These are phyloP conservation scores for Aptenodytes patagonicus DNA, from an alignment of 2,113 vertebrate genomes.

Conservation along the genomic window DNA sequence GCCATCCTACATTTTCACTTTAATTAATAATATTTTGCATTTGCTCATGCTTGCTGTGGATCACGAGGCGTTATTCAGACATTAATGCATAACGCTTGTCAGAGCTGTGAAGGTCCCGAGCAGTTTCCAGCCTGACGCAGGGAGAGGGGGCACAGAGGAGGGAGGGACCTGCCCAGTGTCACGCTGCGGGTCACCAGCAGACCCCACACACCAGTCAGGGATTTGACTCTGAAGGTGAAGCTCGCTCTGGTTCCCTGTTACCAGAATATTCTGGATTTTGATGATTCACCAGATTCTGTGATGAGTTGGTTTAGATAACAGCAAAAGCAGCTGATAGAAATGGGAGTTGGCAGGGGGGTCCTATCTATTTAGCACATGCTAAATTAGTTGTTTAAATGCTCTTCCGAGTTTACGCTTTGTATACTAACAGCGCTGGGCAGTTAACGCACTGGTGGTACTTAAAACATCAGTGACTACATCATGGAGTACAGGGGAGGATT, in stretches of 20 bases:
- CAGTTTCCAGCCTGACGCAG: background rate
- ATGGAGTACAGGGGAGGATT: background rate
- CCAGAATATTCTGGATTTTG: background rate
- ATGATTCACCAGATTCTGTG: background rate
- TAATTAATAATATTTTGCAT: conserved; percentile 40
- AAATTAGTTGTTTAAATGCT: background rate
- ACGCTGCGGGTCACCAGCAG: background rate
- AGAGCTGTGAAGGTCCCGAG: background rate
- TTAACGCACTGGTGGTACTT: background rate
- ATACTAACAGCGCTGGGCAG: background rate
- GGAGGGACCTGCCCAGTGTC: background rate
- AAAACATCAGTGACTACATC: background rate
- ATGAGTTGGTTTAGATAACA: background rate
- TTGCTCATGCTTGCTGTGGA: background rate
- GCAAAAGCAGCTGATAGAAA: background rate
- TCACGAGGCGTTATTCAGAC: background rate
- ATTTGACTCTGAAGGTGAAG: background rate
- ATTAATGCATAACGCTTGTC: background rate
- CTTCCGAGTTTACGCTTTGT: background rate
- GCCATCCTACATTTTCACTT: conserved; percentile 6
- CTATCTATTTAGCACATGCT: background rate
- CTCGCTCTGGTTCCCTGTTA: background rate
- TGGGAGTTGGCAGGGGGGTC: background rate
- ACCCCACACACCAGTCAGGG: background rate
- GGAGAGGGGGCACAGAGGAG: background rate